phyloP scores from a whole-genome alignment of 2,113 vertebrate genomes.

The Dicrurus megarhynchus region DNA sequence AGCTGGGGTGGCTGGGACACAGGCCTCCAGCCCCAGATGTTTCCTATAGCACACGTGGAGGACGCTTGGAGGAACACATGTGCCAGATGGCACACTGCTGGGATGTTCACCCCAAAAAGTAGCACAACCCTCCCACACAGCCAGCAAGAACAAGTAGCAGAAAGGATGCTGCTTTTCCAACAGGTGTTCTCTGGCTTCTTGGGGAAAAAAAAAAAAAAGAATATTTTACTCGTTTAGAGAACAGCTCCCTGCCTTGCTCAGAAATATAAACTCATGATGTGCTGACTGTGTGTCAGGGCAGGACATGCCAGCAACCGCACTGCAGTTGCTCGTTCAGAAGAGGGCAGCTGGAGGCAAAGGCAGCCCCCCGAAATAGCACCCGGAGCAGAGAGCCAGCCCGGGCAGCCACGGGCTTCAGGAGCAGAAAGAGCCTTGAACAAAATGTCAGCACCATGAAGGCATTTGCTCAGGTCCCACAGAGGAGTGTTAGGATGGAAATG shows the following conservation, averaged over 20 bases:
- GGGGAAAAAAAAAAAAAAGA: no score
- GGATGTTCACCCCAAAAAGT: neutral
- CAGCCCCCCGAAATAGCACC: neutral
- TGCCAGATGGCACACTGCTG: neutral
- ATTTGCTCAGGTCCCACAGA: neutral
- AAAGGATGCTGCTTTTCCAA: neutral
- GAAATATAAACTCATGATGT: neutral
- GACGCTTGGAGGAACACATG: accelerated
- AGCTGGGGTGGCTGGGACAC: neutral
- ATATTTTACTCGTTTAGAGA: neutral
- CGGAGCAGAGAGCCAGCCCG: accelerated
- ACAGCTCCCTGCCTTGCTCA: neutral
- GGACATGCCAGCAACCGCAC: neutral
- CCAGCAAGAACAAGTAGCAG: accelerated
- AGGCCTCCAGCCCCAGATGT: neutral
- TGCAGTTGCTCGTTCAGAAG: neutral
- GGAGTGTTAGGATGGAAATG: neutral
- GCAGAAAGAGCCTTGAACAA: neutral
- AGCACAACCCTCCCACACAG: accelerated
- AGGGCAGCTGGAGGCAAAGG: neutral
- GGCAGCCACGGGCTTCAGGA: neutral
- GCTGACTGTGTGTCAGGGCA: neutral
- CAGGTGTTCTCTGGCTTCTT: accelerated
- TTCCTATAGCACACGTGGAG: accelerated
- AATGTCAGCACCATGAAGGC: neutral